Conservation (phyloP, 2,113 vertebrate genomes). For the Ia io region DNA sequence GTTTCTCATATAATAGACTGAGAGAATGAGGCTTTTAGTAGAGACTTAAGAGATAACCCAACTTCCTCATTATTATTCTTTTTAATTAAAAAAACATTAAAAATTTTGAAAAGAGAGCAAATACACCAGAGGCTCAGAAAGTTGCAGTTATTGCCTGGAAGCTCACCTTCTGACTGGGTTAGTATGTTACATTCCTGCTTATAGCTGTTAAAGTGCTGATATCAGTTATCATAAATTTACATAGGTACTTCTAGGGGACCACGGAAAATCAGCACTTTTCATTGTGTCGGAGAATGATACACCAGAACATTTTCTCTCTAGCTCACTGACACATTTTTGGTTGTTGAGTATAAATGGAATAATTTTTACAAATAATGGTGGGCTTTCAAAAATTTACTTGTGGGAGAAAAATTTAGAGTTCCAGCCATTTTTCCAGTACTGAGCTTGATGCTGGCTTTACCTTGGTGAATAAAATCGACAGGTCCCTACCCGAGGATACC, state of each 20-base stretch:
- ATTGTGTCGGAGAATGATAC: background rate
- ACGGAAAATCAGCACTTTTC: background rate
- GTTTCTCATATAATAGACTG: background rate
- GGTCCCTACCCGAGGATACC: background rate
- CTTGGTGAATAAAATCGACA: background rate
- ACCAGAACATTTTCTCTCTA: background rate
- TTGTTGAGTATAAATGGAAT: background rate
- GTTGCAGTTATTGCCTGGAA: background rate
- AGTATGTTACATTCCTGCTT: background rate
- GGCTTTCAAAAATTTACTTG: background rate
- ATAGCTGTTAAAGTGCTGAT: background rate
- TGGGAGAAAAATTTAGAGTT: background rate
- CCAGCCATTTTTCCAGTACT: background rate
- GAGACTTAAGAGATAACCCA: background rate
- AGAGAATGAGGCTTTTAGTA: background rate
- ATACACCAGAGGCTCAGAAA: background rate
- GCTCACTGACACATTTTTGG: background rate
- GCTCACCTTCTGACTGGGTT: background rate
- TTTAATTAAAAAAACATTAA: constrained; percentile 2
- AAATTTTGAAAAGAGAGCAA: background rate
- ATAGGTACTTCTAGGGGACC: background rate
- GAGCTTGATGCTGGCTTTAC: background rate
- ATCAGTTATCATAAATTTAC: background rate
- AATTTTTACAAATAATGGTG: background rate
- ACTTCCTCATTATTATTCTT: background rate